These are phyloP conservation scores for Prietella phreatophila DNA, from an alignment of 2,113 vertebrate genomes.

Conservation along the genomic window DNA sequence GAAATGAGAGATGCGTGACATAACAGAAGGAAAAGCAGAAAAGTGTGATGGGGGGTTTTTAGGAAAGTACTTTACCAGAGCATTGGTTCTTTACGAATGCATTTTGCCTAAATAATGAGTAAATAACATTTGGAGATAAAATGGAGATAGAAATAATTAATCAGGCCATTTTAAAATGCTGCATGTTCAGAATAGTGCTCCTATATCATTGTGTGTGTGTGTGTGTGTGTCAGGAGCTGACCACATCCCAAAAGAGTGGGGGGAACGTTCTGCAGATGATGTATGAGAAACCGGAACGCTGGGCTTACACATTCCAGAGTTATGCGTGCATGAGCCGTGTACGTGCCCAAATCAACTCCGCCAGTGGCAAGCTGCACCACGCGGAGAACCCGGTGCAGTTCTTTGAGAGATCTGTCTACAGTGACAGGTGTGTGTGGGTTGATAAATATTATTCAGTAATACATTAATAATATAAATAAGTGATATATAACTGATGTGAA, in stretches of 20 bases:
- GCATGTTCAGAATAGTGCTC: neutral
- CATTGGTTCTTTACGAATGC: neutral
- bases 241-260: conserved; percentile 83
- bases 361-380: conserved; percentile 73
- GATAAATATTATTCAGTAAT: neutral
- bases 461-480: neutral
- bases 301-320: conserved; percentile 93
- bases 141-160: neutral
- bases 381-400: conserved; percentile 81
- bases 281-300: conserved; percentile 90
- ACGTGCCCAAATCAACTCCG: conserved; percentile 78
- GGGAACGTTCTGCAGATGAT: conserved; percentile 90
- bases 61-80: neutral
- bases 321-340: conserved; percentile 92
- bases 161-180: neutral
- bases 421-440: conserved; percentile 79
- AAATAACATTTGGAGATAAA: neutral
- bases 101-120: neutral
- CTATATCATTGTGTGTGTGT: neutral
- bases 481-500: neutral
- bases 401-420: conserved; percentile 92
- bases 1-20: neutral
- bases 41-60: neutral
- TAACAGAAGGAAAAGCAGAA: neutral
- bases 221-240: conserved; percentile 78